These are phyloP conservation scores for Acleris cristana DNA, from an alignment of 2,888 invertebrate species.

Conservation along the genomic window DNA sequence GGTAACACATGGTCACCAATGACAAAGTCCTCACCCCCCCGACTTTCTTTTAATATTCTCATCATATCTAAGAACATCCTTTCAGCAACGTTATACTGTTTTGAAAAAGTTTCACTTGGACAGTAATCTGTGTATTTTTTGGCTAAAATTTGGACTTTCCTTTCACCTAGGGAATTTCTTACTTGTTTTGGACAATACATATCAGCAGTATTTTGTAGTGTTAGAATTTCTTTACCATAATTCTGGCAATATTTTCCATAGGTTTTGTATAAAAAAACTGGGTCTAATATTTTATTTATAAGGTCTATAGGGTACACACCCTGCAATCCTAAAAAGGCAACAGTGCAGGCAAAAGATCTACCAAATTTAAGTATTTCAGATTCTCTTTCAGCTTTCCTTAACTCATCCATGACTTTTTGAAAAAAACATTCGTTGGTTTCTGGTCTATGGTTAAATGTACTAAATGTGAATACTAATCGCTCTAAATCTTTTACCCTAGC, in stretches of 20 bases:
- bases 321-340: constrained; percentile 84
- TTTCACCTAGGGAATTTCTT: constrained; percentile 77
- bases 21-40: constrained; percentile 78
- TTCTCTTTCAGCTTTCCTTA: constrained; percentile 79
- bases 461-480: constrained; percentile 85
- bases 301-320: constrained; percentile 84
- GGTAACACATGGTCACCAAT: constrained; percentile 85
- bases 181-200: constrained; percentile 83
- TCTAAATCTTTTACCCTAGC: constrained; percentile 90
- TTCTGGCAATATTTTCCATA: constrained; percentile 76
- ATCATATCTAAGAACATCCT: constrained; percentile 83
- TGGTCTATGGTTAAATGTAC: constrained; percentile 85
- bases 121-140: constrained; percentile 85
- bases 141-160: constrained; percentile 75
- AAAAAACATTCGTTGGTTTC: constrained; percentile 66
- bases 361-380: constrained; percentile 84
- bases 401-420: constrained; percentile 69
- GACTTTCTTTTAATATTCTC: constrained; percentile 70
- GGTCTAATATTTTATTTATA: constrained; percentile 81
- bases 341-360: constrained; percentile 83
- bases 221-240: constrained; percentile 85
- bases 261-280: constrained; percentile 81
- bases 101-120: constrained; percentile 76
- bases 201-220: constrained; percentile 85
- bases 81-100: constrained; percentile 82